Evolutionary conservation across 1,140 invertebrate species (phyloP).

Genomic region (Neotoxoptera formosana): DNA sequence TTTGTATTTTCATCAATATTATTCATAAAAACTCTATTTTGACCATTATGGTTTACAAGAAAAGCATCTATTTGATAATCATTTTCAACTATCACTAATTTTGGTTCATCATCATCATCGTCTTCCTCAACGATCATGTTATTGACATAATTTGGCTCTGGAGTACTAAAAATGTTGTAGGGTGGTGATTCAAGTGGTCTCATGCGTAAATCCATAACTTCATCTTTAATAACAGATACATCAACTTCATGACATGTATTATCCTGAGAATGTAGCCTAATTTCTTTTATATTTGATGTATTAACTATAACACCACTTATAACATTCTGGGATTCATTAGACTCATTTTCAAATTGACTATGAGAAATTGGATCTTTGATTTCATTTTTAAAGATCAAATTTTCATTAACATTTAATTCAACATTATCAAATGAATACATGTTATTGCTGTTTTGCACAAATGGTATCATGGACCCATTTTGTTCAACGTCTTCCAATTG

Average conservation of each 20-base stretch:
- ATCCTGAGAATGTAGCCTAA: background rate
- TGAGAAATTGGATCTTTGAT: background rate
- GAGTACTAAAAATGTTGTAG: constrained; percentile 59
- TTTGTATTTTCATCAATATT: background rate
- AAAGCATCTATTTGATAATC: constrained; percentile 6
- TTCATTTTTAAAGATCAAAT: background rate
- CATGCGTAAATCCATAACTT: constrained; percentile 68
- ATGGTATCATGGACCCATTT: background rate
- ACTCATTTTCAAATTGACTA: background rate
- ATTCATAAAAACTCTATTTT: background rate
- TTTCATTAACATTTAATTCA: background rate
- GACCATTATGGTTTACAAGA: background rate
- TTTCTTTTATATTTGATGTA: background rate
- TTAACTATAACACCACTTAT: background rate
- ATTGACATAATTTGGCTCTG: background rate
- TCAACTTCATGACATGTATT: background rate
- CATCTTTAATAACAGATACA: constrained; percentile 59
- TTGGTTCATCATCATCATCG: constrained; percentile 59
- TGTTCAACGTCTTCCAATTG: background rate
- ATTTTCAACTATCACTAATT: background rate
- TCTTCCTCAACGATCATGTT: constrained; percentile 60
- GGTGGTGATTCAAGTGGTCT: constrained; percentile 66
- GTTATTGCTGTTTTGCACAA: background rate
- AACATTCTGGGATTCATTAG: background rate
- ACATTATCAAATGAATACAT: background rate